Base-by-base conservation (phyloP, 2,113 vertebrate species). In the Choloepus hoffmanni region DNA sequence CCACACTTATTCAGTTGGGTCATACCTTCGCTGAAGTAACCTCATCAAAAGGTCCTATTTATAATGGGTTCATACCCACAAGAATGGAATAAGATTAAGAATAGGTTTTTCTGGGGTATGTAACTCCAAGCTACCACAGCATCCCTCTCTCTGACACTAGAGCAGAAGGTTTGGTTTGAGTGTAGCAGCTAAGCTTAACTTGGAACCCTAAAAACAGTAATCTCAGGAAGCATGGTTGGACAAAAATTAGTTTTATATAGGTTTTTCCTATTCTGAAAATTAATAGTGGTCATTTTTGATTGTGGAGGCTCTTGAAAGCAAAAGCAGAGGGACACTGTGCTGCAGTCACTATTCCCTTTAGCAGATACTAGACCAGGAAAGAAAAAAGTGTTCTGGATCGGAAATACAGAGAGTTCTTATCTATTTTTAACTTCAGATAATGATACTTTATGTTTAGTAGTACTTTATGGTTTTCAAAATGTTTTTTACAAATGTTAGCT, bases 341-440 rank as follows among this genome's bases (percentile, higher is more conserved):
- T 19, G 78, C 48, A 62, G 63, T 36, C 30, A 50, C 4, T 62
- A 83, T 92, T 53, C 10, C 15, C 1, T 70, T 58, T 15, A 58
- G 65, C 85, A 73, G n/a, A 70, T 24, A 33, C 30, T 36, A 79
- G 23, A 70, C 48, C 19, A 63, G 74, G 11, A 89, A 74, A 86
- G 48, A 82, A 78, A 63, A 55, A 43, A 90, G 28, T 21, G n/a
- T 24, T 4, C 55, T 92, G 60, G 26, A 62, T 43, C 43, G 36
- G 36, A 70, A 58, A 84, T n/a, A 36, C 13, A 90, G 43, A 10
- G 33, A 19, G 33, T 74, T 92, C 36, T 90, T 28, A 63, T 30
- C 14, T 68, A 45, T 53, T 93, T n/a, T 89, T 93, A 79, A 70
- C 26, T 67, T 97, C 21, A 53, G 45, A 86, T n/a, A 45, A 23